Base-by-base conservation (phyloP, 2,888 invertebrate genomes). In the Sussaba pulchella region DNA sequence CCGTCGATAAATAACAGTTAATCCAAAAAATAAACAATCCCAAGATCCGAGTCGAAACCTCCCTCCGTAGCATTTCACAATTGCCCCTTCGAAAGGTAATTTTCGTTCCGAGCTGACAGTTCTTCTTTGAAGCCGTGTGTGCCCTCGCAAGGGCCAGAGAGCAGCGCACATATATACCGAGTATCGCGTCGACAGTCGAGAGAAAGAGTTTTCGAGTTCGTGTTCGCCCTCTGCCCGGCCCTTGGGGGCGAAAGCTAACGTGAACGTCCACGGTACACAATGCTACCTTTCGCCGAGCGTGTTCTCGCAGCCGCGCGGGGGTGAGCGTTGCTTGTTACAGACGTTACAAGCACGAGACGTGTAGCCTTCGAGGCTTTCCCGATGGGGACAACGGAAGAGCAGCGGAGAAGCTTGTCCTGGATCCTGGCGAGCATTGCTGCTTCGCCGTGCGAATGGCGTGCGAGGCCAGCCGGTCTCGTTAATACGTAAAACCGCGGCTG, bases 401-500 rank as follows among this genome's bases (percentile, higher is more conserved):
- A 83, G 31, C 31, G 82, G 4, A 14, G 26, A 63, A 39, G 12
- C 71, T 47, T 45, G 59, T 45, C 52, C 47, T 24, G 59, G 9
- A 45, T 71, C n/a, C 39, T 17, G 39, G 59, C 17, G 10, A 6
- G 2, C 19, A 10, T 36, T 47, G 78, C 82, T 82, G 82, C 77
- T 74, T 71, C 70, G n/a, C n/a, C n/a, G 77, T 83, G 83, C 84
- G 85, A 82, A 83, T 78, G 80, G 83, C 84, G 86, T 86, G 86
- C 84, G 31, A 85, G 82, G 14, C 41, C 52, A 31, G 83, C 52
- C 31, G 31, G 84, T 85, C 88, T 89, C 86, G 89, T 91, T 91
- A 91, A 91, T 91, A 90, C 89, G 88, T 90, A 91, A 91, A 91
- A 89, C 83, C 84, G 84, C 81, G 88, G 84, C 54, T 45, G 73